Evolutionary conservation across 2,797 vertebrate species (phyloP), one percentile per base, ranked within the genome.

Genomic region (Pangasius krempfi): DNA sequence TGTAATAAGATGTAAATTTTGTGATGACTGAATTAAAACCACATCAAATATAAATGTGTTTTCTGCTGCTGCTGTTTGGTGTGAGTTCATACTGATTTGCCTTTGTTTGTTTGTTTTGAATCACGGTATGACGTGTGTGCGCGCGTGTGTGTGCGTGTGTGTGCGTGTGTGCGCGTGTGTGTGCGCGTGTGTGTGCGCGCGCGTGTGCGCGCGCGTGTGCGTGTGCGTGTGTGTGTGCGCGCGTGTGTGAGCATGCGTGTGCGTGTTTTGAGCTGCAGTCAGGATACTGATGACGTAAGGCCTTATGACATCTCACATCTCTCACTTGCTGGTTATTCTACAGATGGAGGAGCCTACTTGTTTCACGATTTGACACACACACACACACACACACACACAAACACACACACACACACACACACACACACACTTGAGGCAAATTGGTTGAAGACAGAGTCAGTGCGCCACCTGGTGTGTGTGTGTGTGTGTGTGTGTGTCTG

Each of bases 401-500:
- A 44, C 37, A 44, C 37, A 44, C 70, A 33, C n/a, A 33, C 64
- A 47, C 72, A 44, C 72, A 47, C 37, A 47, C 33, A 47, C 37
- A 44, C 68, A 73, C 70, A 25, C 72, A 50, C 47, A 50, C 44
- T 5, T 0, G 40, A 73, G 47, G 14, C 25, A 30, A 5, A n/a
- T 50, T 14, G 0, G 75, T n/a, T 50, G 9, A 54, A n/a, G 10
- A 72, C 20, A 33, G 86, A 75, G 25, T 84, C 72, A 44, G 56
- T 86, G 50, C 37, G 85, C 85, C 92, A 70, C 81, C 90, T 92
- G 88, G 83, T 22, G 18, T 87, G 86, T 56, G 50, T 82, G 52
- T 54, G 37, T 85, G 47, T 66, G 25, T 56, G 66, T 72, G 84
- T 40, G 20, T 56, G 68, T 14, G 9, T 5, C 52, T 54, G 54